phyloP scores from a whole-genome alignment of 2,888 invertebrate species.

The Drosophila planitibia region DNA sequence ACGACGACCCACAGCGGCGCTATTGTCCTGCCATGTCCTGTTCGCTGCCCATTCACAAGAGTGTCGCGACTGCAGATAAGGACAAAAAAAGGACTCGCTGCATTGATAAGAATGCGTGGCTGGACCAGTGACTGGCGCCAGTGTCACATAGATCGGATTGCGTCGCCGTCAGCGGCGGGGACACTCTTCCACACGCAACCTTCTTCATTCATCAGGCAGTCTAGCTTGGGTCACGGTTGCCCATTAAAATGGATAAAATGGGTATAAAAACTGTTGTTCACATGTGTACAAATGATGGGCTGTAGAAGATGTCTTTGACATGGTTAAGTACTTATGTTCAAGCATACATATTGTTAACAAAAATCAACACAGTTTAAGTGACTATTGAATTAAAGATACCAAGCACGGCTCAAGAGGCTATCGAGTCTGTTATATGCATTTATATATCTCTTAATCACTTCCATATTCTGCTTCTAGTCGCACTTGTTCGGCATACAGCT shows the following conservation, averaged over 20 bases:
- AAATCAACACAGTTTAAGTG: too few species aligned
- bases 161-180: constrained; percentile 3
- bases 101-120: constrained; percentile 49
- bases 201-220: constrained; percentile 56
- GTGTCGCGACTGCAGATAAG: constrained; percentile 67
- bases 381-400: background rate
- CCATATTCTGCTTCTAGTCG: background rate
- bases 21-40: constrained; percentile 59
- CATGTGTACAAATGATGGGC: constrained; percentile 2
- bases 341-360: background rate
- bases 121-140: constrained; percentile 65
- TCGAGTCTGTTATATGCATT: background rate
- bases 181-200: constrained; percentile 36
- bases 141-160: constrained; percentile 31
- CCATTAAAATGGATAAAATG: constrained; percentile 25
- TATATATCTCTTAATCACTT: background rate
- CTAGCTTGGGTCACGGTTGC: constrained; percentile 20
- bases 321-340: background rate
- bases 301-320: background rate
- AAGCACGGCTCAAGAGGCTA: background rate
- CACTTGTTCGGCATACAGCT: background rate
- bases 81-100: constrained; percentile 43
- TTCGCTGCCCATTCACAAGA: constrained; percentile 71
- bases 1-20: constrained; percentile 67
- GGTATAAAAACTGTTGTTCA: constrained; percentile 12